These are phyloP conservation scores for Triplophysa bombifrons DNA, from an alignment of 2,797 vertebrate species.

Conservation along the genomic window DNA sequence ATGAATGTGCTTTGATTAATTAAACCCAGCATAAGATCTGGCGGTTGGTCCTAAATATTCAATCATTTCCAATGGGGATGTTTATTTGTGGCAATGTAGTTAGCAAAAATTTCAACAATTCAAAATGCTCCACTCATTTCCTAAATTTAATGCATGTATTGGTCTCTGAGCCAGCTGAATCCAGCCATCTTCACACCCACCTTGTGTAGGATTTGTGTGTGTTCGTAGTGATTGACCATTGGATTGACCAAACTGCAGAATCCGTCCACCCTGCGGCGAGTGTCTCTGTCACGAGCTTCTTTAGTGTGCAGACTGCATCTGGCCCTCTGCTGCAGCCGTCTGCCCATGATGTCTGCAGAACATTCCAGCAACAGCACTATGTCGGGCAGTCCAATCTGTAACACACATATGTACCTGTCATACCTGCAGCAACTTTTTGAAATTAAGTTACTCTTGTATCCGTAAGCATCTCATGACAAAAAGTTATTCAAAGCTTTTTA, in stretches of 20 bases:
- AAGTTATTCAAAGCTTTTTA: too few relatives aligned
- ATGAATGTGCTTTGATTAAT: not conserved
- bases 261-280: constrained; percentile 71
- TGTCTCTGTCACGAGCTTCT: constrained; percentile 55
- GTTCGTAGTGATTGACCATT: constrained; percentile 81
- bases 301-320: constrained; percentile 54
- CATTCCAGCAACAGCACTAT: constrained; percentile 86
- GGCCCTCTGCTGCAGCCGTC: constrained; percentile 73
- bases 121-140: not conserved
- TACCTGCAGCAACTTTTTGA: not conserved
- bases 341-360: constrained; percentile 82
- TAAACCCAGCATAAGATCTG: not conserved
- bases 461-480: too few relatives aligned
- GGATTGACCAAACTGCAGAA: constrained; percentile 76
- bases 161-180: not conserved
- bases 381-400: constrained; percentile 85
- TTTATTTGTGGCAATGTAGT: not conserved
- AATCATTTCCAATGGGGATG: not conserved
- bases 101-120: not conserved
- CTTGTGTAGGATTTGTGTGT: constrained; percentile 79
- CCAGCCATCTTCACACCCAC: constrained; percentile 64
- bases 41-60: not conserved
- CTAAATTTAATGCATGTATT: not conserved
- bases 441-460: too few relatives aligned
- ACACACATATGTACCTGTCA: constrained; percentile 28